A percentile compares a stretch with the other conserved stretches of the same genome.
phyloP scores from a whole-genome alignment of 2,888 invertebrate genomes.

The Amiota minor region DNA sequence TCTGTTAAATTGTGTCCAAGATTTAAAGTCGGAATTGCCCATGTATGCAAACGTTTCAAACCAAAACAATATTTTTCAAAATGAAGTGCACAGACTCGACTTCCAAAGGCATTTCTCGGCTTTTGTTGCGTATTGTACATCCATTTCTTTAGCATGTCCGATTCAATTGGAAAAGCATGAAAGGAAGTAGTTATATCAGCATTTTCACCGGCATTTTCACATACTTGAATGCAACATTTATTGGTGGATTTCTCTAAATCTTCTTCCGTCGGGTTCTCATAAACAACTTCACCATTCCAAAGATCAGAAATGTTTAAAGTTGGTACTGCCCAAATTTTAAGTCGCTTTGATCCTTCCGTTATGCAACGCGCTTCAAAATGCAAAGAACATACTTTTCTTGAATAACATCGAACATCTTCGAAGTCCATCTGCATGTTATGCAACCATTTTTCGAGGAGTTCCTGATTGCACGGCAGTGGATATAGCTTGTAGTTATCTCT shows the following conservation, averaged over 20 bases:
- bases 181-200: background rate
- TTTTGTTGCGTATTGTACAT: conserved; percentile 37
- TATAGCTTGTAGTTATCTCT: conserved; percentile 53
- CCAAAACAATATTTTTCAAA: conserved; percentile 48
- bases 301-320: conserved; percentile 54
- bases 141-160: conserved; percentile 48
- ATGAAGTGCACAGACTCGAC: conserved; percentile 47
- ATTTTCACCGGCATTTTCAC: conserved; percentile 26
- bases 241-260: conserved; percentile 21
- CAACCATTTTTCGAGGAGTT: conserved; percentile 58
- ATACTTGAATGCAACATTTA: conserved; percentile 38
- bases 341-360: conserved; percentile 45
- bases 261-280: conserved; percentile 43
- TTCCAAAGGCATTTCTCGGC: conserved; percentile 30
- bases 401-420: conserved; percentile 54
- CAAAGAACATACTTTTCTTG: conserved; percentile 61
- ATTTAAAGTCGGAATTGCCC: conserved; percentile 51
- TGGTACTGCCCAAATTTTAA: conserved; percentile 64
- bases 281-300: conserved; percentile 18
- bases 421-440: conserved; percentile 58
- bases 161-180: conserved; percentile 29
- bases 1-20: conserved; percentile 37
- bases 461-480: conserved; percentile 51
- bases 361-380: conserved; percentile 63
- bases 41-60: conserved; percentile 43